Evolutionary conservation across 2,113 vertebrate species (phyloP).

Genomic region (Platysteira castanea): DNA sequence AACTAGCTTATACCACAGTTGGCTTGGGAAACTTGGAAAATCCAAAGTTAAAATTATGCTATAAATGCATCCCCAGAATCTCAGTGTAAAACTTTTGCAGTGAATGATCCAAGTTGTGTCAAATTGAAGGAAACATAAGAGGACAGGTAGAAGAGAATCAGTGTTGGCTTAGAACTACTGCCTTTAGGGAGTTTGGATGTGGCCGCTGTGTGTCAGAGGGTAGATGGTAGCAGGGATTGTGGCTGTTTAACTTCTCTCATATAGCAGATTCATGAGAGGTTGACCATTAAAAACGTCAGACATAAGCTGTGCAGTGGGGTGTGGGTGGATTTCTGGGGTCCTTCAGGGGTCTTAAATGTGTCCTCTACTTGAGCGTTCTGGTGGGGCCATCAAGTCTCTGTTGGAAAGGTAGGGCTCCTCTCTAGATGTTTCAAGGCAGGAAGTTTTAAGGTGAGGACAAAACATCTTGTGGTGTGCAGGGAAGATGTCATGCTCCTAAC

Average conservation of each 20-base stretch:
- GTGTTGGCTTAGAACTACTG: neutral
- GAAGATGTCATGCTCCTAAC: neutral
- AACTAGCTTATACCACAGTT: neutral
- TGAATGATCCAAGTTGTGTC: neutral
- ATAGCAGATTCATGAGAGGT: neutral
- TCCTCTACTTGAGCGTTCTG: neutral
- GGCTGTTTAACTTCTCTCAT: neutral
- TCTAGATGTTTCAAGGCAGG: neutral
- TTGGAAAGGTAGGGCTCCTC: neutral
- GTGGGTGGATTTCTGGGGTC: neutral
- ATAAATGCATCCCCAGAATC: neutral
- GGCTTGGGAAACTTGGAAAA: neutral
- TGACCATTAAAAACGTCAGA: neutral
- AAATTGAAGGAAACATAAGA: neutral
- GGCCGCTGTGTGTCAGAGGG: neutral
- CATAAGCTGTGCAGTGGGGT: neutral
- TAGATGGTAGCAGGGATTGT: rapidly evolving
- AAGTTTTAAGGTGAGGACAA: neutral
- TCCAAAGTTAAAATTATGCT: neutral
- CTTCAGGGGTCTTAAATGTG: neutral
- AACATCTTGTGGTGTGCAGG: neutral
- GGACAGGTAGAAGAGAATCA: neutral
- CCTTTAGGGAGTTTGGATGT: neutral
- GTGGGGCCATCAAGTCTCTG: rapidly evolving
- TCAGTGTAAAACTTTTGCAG: neutral